Evolutionary conservation across 2,113 vertebrate genomes (phyloP).

Genomic region (rabbit (Oryctolagus cuniculus)): mOryCun1.1 NC_091433.1:100441501-100442000

Average conservation of each 20-base stretch:
- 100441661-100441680: constrained; percentile 71
- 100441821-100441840: neutral
- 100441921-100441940: too few species aligned
- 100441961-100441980: too few species aligned
- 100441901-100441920: neutral
- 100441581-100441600: neutral
- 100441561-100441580: neutral
- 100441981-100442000: neutral
- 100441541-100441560: neutral
- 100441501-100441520: neutral
- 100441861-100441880: neutral
- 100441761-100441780: constrained; percentile 62
- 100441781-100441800: neutral
- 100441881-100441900: neutral
- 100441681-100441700: constrained; percentile 77
- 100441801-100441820: neutral
- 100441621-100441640: neutral
- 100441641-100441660: too few species aligned
- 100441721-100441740: constrained; percentile 65
- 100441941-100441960: neutral
- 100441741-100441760: constrained; percentile 45
- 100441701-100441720: constrained; percentile 74
- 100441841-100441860: neutral
- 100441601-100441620: neutral
- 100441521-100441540: neutral